These are phyloP conservation scores for Pomatorhinus ruficollis DNA, from an alignment of 2,113 vertebrate species.

Conservation along the genomic window DNA sequence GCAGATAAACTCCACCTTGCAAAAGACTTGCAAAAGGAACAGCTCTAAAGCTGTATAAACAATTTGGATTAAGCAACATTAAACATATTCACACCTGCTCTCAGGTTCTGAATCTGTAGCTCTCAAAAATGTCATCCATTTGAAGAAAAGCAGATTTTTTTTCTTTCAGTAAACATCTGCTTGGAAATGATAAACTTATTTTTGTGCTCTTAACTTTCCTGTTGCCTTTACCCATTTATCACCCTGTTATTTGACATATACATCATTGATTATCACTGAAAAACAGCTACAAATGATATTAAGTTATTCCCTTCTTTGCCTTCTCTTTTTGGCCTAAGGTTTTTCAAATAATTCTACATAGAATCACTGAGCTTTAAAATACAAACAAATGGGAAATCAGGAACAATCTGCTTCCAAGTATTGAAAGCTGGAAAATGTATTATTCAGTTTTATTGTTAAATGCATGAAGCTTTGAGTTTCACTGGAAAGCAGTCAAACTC, in stretches of 20 bases:
- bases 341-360: neutral
- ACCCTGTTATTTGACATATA: neutral
- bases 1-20: neutral
- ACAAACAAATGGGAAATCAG: neutral
- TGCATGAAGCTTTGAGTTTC: neutral
- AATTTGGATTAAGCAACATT: neutral
- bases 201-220: neutral
- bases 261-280: neutral
- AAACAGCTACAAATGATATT: neutral
- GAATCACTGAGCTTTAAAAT: neutral
- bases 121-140: neutral
- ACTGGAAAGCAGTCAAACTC: neutral
- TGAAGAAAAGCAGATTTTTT: neutral
- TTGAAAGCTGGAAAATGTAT: neutral
- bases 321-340: neutral
- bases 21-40: neutral
- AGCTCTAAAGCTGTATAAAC: neutral
- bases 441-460: neutral
- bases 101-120: neutral
- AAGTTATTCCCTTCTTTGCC: neutral
- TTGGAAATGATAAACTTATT: neutral
- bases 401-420: neutral
- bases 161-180: slow-evolving; percentile 1
- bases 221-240: neutral
- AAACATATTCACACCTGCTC: slow-evolving; percentile 9